Percentiles rank a stretch among this genome's conserved stretches.
Evolutionary conservation across 2,113 vertebrate genomes (phyloP).

Genomic region (Oenanthe oenanthe): DNA sequence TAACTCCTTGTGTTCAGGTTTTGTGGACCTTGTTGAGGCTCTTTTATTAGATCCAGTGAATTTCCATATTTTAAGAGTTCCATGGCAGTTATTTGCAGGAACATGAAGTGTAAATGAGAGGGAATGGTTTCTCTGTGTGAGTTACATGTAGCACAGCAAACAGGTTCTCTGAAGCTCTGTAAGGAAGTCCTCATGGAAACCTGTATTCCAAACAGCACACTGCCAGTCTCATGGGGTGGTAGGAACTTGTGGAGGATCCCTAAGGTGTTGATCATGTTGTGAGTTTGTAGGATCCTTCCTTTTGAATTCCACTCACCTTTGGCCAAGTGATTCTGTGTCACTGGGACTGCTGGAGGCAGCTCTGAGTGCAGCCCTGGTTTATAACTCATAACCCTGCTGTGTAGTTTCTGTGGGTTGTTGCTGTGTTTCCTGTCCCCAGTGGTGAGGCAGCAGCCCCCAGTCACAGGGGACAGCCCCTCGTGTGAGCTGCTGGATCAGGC

Average conservation of each 20-base stretch:
- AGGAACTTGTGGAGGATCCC: background rate
- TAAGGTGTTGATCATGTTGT: rapidly evolving
- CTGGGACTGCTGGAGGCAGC: background rate
- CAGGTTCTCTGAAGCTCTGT: background rate
- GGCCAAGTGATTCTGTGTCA: no score
- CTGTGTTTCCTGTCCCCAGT: background rate
- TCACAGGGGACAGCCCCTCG: background rate
- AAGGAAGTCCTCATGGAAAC: background rate
- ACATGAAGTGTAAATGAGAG: background rate
- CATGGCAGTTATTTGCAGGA: background rate
- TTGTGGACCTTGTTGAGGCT: background rate
- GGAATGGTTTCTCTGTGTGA: background rate
- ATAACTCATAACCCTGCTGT: background rate
- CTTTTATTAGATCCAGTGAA: background rate
- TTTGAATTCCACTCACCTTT: background rate
- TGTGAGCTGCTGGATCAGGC: no score
- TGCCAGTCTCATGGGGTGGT: background rate
- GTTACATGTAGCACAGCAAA: rapidly evolving
- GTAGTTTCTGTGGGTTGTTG: background rate
- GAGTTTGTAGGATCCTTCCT: background rate
- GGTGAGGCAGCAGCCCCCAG: background rate
- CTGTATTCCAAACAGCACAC: background rate
- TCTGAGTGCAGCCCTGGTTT: background rate
- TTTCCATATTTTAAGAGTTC: background rate
- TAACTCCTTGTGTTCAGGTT: background rate